Evolutionary conservation across 2,888 invertebrate species (phyloP).

Genomic region (Nemurella pictetii): DNA sequence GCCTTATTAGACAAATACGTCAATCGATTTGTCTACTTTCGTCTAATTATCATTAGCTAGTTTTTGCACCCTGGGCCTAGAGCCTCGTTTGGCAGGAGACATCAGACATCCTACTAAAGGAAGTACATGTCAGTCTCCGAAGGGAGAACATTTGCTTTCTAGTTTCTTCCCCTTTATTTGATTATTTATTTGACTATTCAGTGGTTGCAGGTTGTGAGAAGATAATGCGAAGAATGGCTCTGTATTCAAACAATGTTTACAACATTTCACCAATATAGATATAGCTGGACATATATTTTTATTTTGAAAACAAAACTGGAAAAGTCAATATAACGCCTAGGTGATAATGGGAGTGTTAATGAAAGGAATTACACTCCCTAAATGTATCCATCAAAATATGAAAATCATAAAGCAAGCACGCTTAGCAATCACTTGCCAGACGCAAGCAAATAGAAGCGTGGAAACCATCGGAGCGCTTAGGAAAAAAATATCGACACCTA

Average conservation of each 20-base stretch:
- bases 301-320: conserved; percentile 21
- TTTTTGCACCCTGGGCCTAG: neutral
- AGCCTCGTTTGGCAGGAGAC: neutral
- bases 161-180: conserved; percentile 21
- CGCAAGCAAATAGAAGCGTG: neutral
- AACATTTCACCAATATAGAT: neutral
- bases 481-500: neutral
- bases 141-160: neutral
- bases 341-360: conserved; percentile 14
- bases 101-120: neutral
- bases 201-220: neutral
- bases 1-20: conserved; percentile 3
- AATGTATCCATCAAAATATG: conserved; percentile 23
- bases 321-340: conserved; percentile 27
- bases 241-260: conserved; percentile 26
- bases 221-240: neutral
- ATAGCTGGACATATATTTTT: too few relatives aligned
- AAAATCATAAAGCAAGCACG: neutral
- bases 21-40: conserved; percentile 12
- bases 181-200: conserved; percentile 18
- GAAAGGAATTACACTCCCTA: conserved; percentile 28
- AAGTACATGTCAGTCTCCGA: neutral
- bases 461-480: neutral
- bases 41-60: conserved; percentile 27
- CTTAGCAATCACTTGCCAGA: neutral